phyloP scores from a whole-genome alignment of 2,797 vertebrate species.

The Lepilemur septentrionalis region DNA sequence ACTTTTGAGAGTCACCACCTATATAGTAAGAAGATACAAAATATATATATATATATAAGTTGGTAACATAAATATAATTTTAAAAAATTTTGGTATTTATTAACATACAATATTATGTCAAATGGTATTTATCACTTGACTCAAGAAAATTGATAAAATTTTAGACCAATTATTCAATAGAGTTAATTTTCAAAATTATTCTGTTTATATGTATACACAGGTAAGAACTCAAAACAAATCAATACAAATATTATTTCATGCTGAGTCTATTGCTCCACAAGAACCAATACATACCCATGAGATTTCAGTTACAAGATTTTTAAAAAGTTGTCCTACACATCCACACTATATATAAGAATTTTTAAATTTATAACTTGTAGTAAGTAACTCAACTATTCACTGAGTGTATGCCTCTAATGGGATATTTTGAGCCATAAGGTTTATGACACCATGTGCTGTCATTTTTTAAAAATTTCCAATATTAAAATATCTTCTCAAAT shows the following conservation, averaged over 20 bases:
- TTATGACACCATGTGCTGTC: neutral
- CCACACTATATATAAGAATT: neutral
- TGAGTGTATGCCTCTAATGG: neutral
- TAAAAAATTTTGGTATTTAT: neutral
- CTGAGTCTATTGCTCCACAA: neutral
- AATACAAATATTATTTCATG: neutral
- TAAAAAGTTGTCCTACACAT: neutral
- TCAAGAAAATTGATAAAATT: neutral
- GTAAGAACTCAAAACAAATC: conserved; percentile 5
- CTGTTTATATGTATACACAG: neutral
- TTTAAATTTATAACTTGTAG: neutral
- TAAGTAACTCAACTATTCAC: neutral
- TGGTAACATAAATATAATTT: neutral
- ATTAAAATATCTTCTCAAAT: conserved; percentile 2
- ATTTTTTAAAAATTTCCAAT: neutral
- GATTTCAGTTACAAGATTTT: neutral
- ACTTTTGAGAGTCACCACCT: conserved; percentile 85
- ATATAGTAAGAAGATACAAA: conserved; percentile 60
- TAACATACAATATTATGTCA: neutral
- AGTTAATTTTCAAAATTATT: neutral
- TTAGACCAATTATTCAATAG: neutral
- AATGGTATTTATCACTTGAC: neutral
- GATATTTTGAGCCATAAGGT: neutral
- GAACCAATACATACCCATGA: neutral
- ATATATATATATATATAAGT: neutral